Evolutionary conservation across 2,888 invertebrate genomes (phyloP).

Genomic region (Latheticus oryzae): DNA sequence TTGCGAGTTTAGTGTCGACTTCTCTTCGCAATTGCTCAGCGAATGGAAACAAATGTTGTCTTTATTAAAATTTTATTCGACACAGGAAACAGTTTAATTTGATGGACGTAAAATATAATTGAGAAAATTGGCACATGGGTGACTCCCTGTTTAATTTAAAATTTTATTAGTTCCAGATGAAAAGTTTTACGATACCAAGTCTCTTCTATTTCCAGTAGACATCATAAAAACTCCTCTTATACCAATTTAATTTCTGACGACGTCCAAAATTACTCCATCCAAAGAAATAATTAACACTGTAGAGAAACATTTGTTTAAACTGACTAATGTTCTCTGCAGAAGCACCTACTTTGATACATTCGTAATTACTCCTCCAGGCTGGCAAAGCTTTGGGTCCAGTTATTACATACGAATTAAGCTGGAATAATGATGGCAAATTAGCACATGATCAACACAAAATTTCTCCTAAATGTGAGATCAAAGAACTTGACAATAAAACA

Average conservation of each 20-base stretch:
- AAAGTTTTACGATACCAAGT: slow-evolving; percentile 47
- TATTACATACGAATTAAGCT: slow-evolving; percentile 38
- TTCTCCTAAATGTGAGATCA: slow-evolving; percentile 32
- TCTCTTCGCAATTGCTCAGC: slow-evolving; percentile 9
- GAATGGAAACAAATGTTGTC: slow-evolving; percentile 27
- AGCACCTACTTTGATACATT: slow-evolving; percentile 14
- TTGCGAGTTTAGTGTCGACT: slow-evolving; percentile 23
- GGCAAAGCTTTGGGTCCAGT: slow-evolving; percentile 33
- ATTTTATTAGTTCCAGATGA: slow-evolving; percentile 56
- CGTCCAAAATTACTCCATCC: slow-evolving; percentile 11
- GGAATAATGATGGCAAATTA: slow-evolving; percentile 40
- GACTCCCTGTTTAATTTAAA: slow-evolving; percentile 48
- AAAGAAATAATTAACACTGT: slow-evolving; percentile 11
- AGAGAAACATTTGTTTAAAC: slow-evolving; percentile 26
- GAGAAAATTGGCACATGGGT: slow-evolving; percentile 55
- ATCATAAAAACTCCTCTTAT: slow-evolving; percentile 27
- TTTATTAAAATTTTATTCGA: slow-evolving; percentile 35
- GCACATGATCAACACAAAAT: slow-evolving; percentile 39
- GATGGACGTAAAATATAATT: slow-evolving; percentile 55
- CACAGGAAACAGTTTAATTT: slow-evolving; percentile 45
- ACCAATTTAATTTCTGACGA: slow-evolving; percentile 34
- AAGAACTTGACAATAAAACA: slow-evolving; percentile 32
- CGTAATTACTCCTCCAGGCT: too few species aligned
- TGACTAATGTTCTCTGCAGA: not conserved
- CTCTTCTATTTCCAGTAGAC: slow-evolving; percentile 30